phyloP scores from a whole-genome alignment of 2,113 vertebrate genomes.

The Galemys pyrenaicus region DNA sequence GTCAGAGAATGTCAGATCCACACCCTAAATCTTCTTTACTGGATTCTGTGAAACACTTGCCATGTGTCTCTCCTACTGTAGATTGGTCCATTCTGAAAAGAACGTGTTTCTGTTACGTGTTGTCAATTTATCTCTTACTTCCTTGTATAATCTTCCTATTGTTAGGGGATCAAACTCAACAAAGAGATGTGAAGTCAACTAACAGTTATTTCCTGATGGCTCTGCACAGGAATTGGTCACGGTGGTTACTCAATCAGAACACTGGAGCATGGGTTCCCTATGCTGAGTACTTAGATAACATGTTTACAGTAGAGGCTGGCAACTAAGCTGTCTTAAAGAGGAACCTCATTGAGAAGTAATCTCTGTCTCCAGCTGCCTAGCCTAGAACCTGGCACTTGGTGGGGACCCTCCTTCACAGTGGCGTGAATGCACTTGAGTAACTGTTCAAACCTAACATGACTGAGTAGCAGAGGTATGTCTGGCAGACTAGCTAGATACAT shows the following conservation, averaged over 20 bases:
- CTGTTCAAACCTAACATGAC: neutral
- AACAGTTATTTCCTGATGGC: slow-evolving; percentile 51
- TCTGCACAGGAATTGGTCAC: slow-evolving; percentile 43
- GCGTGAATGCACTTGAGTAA: neutral
- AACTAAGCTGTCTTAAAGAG: neutral
- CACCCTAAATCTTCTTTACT: slow-evolving; percentile 63
- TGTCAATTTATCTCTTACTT: slow-evolving; percentile 54
- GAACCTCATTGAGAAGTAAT: neutral
- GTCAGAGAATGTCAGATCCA: slow-evolving; percentile 55
- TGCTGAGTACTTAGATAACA: slow-evolving; percentile 47
- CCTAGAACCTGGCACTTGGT: neutral
- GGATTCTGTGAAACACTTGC: neutral
- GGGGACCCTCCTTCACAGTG: neutral
- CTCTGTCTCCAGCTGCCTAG: neutral
- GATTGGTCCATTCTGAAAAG: slow-evolving; percentile 38
- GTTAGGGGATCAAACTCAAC: slow-evolving; percentile 39
- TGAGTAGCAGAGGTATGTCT: neutral
- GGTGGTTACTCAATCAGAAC: slow-evolving; percentile 50
- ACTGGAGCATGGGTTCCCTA: slow-evolving; percentile 42
- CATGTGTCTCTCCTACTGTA: neutral
- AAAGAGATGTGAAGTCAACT: slow-evolving; percentile 37
- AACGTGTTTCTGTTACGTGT: slow-evolving; percentile 4
- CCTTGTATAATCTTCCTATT: slow-evolving; percentile 62
- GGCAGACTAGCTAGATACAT: neutral
- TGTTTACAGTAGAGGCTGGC: slow-evolving; percentile 10